phyloP scores from a whole-genome alignment of 1,140 invertebrate species.

The Listronotus oregonensis region DNA sequence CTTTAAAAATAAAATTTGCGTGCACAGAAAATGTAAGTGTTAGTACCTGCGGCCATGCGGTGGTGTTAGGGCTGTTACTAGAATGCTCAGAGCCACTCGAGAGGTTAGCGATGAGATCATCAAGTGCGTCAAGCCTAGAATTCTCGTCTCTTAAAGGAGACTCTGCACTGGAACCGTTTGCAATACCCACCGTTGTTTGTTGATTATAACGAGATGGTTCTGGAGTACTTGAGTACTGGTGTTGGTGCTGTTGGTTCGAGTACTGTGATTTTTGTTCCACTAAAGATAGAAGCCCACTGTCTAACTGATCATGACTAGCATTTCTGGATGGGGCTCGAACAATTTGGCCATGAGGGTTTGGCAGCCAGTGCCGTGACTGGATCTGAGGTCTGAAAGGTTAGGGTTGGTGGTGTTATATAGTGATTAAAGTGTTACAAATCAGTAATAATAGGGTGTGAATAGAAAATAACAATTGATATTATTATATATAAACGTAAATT shows the following conservation, averaged over 20 bases:
- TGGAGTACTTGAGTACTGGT: conserved; percentile 10
- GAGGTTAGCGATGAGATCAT: conserved; percentile 54
- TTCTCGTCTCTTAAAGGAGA: conserved; percentile 43
- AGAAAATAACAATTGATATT: neutral
- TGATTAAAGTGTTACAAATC: neutral
- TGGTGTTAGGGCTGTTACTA: conserved; percentile 53
- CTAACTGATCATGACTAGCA: conserved; percentile 47
- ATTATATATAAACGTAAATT: no score
- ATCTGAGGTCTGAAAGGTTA: conserved; percentile 47
- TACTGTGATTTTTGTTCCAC: conserved; percentile 55
- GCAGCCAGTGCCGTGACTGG: conserved; percentile 45
- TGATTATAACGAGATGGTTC: conserved; percentile 18
- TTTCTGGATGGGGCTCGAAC: conserved; percentile 46
- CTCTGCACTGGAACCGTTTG: conserved; percentile 30
- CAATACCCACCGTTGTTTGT: conserved; percentile 56
- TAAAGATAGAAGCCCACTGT: conserved; percentile 57
- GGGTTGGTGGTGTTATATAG: conserved; percentile 6
- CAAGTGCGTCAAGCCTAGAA: conserved; percentile 51
- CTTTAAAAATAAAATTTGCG: no score
- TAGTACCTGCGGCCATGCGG: conserved; percentile 57
- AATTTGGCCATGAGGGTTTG: conserved; percentile 52
- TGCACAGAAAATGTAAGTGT: conserved; percentile 34
- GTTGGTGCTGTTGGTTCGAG: conserved; percentile 42
- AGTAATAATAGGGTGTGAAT: conserved; percentile 2
- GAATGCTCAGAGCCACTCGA: conserved; percentile 53